Base-by-base conservation (phyloP, 2,113 vertebrate genomes). In the Sebastes fasciatus region DNA sequence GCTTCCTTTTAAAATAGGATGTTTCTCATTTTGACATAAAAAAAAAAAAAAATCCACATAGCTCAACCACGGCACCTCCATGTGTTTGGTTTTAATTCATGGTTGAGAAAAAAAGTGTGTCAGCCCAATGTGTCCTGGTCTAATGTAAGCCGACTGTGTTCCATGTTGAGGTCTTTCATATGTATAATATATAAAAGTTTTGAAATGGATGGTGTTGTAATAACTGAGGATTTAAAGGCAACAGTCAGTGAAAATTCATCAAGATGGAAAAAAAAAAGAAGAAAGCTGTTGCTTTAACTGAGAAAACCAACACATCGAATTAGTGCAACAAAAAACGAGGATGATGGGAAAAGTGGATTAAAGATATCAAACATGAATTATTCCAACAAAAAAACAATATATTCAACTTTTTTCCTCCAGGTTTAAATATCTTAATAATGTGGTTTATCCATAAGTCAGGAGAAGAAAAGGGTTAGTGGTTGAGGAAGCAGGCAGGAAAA, bases 221-320 rank as follows among this genome's bases (percentile, higher is more conserved):
- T 84, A 80, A 82, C 68, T 83, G 77, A 84, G 77, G 73, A 85
- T 88, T 86, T 83, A 78, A 87, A 93, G 87, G 88, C 88, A 91
- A 86, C 78, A 49, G 79, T 89, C 91, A 77, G 64, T 80, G 64
- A 80, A 88, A 86, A 54, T 49, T 21, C 10, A 62, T 69, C 10
- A 65, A 46, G 54, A 62, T 70, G 62, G 60, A 66, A 77, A 90
- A 65, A 90, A 65, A 77, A 90, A 65, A 74, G 3, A 63, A 42
- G 8, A 61, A 49, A 52, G 10, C 42, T 17, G 21, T 45, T 46
- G 45, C 72, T 87, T 51, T 19, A 74, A 85, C 45, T 45, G 54
- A 74, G 23, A 68, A 51, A 76, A 55, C 6, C 13, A 60, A 74
- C 21, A n/a, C 34, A 19, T 14, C 1, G 5, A 82, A 60, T 70